Evolutionary conservation across 2,113 vertebrate genomes (phyloP).

Genomic region (Dendrocopos noguchii): DNA sequence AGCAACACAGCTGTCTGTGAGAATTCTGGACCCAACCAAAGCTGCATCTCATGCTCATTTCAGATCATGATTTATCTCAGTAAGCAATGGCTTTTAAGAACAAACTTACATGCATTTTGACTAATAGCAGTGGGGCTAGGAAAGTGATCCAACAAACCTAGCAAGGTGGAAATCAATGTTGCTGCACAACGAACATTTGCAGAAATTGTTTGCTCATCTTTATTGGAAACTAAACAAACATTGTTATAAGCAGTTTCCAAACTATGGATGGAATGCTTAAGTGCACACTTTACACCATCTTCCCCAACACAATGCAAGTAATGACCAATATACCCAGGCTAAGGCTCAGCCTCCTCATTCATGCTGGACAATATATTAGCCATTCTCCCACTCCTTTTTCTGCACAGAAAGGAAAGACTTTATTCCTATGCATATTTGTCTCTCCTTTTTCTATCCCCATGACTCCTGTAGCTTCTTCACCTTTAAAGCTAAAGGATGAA

Average conservation of each 20-base stretch:
- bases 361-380: not conserved
- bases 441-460: slow-evolving; percentile 21
- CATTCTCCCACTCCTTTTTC: not conserved
- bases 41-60: not conserved
- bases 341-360: not conserved
- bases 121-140: not conserved
- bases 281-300: not conserved
- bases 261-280: not conserved
- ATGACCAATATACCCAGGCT: not conserved
- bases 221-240: not conserved
- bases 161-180: not conserved
- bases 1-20: not conserved
- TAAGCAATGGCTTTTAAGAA: not conserved
- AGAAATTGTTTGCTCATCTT: not conserved
- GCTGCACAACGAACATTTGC: not conserved
- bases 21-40: not conserved
- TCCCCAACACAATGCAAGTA: not conserved
- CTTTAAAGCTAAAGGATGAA: not conserved
- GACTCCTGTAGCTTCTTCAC: not conserved
- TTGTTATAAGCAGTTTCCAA: not conserved
- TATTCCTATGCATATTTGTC: not conserved
- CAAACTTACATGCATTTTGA: not conserved
- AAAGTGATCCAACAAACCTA: not conserved
- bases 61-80: not conserved
- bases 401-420: not conserved